Evolutionary conservation across 2,113 vertebrate genomes (phyloP).

Genomic region (Trematocara unimaculatum): DNA sequence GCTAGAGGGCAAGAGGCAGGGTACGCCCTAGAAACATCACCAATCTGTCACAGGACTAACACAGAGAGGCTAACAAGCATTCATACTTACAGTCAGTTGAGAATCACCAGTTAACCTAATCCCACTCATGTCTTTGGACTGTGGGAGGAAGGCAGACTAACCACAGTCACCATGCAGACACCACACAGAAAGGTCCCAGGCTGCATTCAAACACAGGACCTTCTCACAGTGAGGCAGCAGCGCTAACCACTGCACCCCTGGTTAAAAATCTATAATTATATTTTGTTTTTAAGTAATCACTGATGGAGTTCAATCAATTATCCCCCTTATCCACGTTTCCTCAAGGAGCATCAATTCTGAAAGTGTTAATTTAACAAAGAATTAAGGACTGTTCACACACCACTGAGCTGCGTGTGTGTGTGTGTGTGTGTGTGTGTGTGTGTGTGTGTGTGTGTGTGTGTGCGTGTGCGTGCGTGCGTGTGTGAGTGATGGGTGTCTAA

Average conservation of each 20-base stretch:
- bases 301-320: background rate
- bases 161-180: background rate
- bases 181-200: background rate
- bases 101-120: background rate
- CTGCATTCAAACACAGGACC: background rate
- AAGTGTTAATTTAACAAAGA: background rate
- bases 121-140: background rate
- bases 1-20: background rate
- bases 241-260: background rate
- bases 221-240: background rate
- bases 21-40: background rate
- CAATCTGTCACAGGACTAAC: background rate
- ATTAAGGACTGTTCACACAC: background rate
- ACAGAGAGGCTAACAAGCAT: background rate
- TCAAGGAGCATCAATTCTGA: rapidly evolving
- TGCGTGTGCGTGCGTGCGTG: no score
- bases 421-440: rapidly evolving
- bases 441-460: no score
- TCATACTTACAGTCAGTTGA: background rate
- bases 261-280: background rate
- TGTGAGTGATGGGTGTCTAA: background rate
- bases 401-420: background rate
- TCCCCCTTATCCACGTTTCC: rapidly evolving
- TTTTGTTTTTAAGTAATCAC: background rate
- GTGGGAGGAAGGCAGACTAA: background rate